Conservation (phyloP, 1,140 invertebrate genomes). For the Bombus consobrinus region DNA sequence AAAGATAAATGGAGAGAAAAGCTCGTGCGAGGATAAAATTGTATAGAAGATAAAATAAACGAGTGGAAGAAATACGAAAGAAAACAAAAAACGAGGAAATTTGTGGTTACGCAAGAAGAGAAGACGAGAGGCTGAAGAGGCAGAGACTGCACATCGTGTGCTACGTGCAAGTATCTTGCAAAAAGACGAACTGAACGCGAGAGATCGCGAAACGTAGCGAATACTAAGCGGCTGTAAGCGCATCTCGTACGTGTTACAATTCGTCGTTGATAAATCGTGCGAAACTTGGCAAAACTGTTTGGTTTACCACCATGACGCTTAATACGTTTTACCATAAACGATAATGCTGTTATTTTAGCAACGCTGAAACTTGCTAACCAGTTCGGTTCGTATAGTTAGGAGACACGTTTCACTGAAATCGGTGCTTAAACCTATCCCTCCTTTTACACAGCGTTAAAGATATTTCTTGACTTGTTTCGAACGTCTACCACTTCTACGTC, state of each 20-base stretch:
- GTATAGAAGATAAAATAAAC: background rate
- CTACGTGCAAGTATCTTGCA: background rate
- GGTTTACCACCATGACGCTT: background rate
- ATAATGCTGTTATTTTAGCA: background rate
- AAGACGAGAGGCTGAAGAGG: no score
- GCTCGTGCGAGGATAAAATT: no score
- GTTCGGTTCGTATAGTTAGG: background rate
- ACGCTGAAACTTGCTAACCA: background rate
- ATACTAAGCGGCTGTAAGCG: constrained; percentile 14
- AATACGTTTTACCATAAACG: background rate
- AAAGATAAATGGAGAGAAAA: no score
- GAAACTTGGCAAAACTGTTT: background rate
- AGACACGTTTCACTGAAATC: background rate
- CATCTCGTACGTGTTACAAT: constrained; percentile 3
- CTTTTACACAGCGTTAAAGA: background rate
- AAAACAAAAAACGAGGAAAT: no score
- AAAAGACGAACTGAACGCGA: background rate
- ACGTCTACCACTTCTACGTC: background rate
- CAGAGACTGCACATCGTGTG: background rate
- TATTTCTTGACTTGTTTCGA: background rate
- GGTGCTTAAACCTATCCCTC: background rate
- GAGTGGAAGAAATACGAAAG: background rate
- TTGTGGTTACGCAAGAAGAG: background rate
- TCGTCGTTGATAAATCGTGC: constrained; percentile 12
- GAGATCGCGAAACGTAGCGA: background rate